These are phyloP conservation scores for Chionoecetes opilio DNA, from an alignment of 1,140 invertebrate species.

Conservation along the genomic window DNA sequence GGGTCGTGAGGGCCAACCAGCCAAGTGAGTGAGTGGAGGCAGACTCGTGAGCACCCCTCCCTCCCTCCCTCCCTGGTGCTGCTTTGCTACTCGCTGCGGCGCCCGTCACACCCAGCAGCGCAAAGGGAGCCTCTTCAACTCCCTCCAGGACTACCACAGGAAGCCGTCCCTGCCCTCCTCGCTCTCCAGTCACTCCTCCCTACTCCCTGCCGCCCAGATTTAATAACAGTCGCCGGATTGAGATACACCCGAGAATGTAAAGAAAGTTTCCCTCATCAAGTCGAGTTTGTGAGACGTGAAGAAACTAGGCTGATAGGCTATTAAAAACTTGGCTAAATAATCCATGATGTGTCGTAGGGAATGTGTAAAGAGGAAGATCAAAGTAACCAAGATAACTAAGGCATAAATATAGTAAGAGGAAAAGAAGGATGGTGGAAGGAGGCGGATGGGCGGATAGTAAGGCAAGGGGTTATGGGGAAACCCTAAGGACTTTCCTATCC, in stretches of 20 bases:
- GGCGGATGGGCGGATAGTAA: neutral
- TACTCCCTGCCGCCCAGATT: neutral
- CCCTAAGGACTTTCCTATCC: conserved; percentile 13
- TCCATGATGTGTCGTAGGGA: conserved; percentile 16
- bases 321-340: conserved; percentile 31
- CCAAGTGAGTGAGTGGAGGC: conserved; percentile 19
- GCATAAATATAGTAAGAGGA: too few species aligned
- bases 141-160: neutral
- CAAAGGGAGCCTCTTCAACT: neutral
- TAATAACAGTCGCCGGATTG: conserved; percentile 18
- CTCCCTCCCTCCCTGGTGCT: neutral
- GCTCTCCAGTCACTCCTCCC: neutral
- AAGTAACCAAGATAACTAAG: too few species aligned
- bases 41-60: neutral
- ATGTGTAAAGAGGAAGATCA: conserved; percentile 1
- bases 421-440: neutral
- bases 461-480: neutral
- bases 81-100: neutral
- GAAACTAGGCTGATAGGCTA: neutral
- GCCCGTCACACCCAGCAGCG: neutral
- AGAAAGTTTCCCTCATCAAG: conserved; percentile 7
- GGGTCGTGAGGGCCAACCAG: conserved; percentile 1
- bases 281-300: conserved; percentile 27
- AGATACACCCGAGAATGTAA: conserved; percentile 29
- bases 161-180: neutral